A percentile compares a stretch with the other conserved stretches of the same genome.
These are phyloP conservation scores for Crotalus helleri DNA, from an alignment of 2,113 vertebrate species.

Conservation along the genomic window DNA sequence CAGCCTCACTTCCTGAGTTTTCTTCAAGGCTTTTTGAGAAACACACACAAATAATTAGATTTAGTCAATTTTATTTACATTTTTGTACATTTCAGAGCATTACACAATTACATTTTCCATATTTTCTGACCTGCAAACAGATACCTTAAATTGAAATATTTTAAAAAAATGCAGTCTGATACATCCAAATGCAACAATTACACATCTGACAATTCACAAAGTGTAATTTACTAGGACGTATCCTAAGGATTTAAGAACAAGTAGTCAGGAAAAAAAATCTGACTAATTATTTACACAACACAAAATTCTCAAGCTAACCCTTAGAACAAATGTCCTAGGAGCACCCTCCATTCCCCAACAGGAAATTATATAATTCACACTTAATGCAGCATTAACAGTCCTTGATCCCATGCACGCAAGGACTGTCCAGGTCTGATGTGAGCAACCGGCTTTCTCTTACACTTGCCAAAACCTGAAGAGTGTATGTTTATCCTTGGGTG, in stretches of 20 bases:
- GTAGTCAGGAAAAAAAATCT: slow-evolving; percentile 74
- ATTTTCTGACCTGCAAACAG: slow-evolving; percentile 99
- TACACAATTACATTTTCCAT: slow-evolving; percentile 84
- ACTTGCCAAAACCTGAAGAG: slow-evolving; percentile 63
- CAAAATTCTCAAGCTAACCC: slow-evolving; percentile 70
- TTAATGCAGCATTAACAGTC: slow-evolving; percentile 67
- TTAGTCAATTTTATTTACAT: slow-evolving; percentile 85
- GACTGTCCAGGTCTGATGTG: slow-evolving; percentile 52
- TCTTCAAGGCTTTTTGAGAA: slow-evolving; percentile 81
- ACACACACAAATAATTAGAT: slow-evolving; percentile 85
- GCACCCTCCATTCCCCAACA: slow-evolving; percentile 55
- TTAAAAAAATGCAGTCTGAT: slow-evolving; percentile 71
- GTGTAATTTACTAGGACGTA: slow-evolving; percentile 79
- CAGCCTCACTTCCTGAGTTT: slow-evolving; percentile 59
- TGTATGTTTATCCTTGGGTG: slow-evolving; percentile 59
- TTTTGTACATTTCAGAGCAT: slow-evolving; percentile 82
- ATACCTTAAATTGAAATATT: slow-evolving; percentile 83
- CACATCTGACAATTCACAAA: slow-evolving; percentile 82
- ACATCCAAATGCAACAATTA: slow-evolving; percentile 84
- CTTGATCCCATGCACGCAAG: slow-evolving; percentile 62
- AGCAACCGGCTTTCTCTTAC: slow-evolving; percentile 63
- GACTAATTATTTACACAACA: slow-evolving; percentile 77
- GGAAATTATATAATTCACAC: slow-evolving; percentile 56
- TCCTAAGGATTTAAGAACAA: slow-evolving; percentile 78
- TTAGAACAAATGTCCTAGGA: slow-evolving; percentile 64